Evolutionary conservation across 2,888 invertebrate genomes (phyloP).

Genomic region (Xestia rhomboidea): DNA sequence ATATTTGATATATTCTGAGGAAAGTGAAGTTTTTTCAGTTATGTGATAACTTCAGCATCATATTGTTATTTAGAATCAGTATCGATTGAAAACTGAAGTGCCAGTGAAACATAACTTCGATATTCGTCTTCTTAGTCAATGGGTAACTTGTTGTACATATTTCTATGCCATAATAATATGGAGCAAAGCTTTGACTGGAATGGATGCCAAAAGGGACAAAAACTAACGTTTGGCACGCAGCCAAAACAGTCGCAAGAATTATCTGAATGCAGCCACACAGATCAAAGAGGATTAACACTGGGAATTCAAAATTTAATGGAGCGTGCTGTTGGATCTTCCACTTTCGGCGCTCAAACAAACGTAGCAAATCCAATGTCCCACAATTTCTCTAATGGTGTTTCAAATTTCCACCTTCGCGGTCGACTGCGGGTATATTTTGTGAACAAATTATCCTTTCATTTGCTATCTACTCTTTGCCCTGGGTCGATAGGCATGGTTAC

Average conservation of each 20-base stretch:
- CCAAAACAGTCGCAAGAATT: conserved; percentile 28
- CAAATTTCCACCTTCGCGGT: neutral
- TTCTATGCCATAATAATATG: neutral
- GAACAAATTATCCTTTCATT: conserved; percentile 1
- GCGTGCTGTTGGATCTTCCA: neutral
- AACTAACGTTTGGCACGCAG: conserved; percentile 12
- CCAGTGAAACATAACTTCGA: neutral
- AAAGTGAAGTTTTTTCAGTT: neutral
- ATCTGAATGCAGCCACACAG: conserved; percentile 9
- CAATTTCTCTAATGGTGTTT: neutral
- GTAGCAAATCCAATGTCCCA: neutral
- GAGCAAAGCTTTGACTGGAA: neutral
- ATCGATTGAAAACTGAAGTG: neutral
- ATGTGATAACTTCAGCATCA: neutral
- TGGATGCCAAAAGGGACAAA: conserved; percentile 13
- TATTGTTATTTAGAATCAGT: neutral
- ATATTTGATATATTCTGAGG: neutral
- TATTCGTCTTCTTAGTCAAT: neutral
- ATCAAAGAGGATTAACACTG: conserved; percentile 4
- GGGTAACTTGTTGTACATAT: neutral
- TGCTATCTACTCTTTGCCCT: conserved; percentile 17
- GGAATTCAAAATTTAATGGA: neutral
- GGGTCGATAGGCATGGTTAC: conserved; percentile 43
- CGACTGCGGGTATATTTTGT: neutral
- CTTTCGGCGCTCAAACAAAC: neutral